phyloP scores from a whole-genome alignment of 2,888 invertebrate genomes.

The Drosophila acutilabella region DNA sequence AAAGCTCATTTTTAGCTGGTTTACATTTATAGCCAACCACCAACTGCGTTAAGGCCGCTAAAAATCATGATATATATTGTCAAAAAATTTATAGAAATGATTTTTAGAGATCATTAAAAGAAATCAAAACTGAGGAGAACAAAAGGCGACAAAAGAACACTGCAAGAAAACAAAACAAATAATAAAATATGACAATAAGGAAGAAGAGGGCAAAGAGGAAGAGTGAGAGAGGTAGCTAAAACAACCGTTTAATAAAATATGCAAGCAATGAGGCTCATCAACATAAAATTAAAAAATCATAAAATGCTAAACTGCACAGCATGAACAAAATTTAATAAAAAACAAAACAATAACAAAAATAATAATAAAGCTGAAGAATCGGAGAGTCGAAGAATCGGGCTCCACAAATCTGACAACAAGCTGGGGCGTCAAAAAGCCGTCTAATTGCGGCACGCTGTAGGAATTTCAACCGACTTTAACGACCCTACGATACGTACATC shows the following conservation, averaged over 20 bases:
- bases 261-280: slow-evolving; percentile 79
- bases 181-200: slow-evolving; percentile 29
- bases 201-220: slow-evolving; percentile 5
- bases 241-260: slow-evolving; percentile 70
- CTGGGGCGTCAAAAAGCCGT: slow-evolving; percentile 74
- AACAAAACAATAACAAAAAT: slow-evolving; percentile 19
- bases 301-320: slow-evolving; percentile 81
- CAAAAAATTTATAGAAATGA: slow-evolving; percentile 40
- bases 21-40: slow-evolving; percentile 13
- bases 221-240: neutral
- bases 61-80: slow-evolving; percentile 57
- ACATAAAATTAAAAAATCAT: slow-evolving; percentile 81
- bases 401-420: slow-evolving; percentile 60
- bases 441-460: slow-evolving; percentile 63
- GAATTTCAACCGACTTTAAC: slow-evolving; percentile 47
- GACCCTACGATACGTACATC: slow-evolving; percentile 48
- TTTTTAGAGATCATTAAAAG: slow-evolving; percentile 28
- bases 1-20: slow-evolving; percentile 2
- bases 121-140: slow-evolving; percentile 35
- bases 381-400: slow-evolving; percentile 32
- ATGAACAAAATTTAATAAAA: slow-evolving; percentile 58
- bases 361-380: slow-evolving; percentile 30
- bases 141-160: slow-evolving; percentile 39
- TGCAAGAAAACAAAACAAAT: slow-evolving; percentile 36
- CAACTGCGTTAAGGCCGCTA: slow-evolving; percentile 46